Conservation (phyloP, 2,888 invertebrate genomes). For the Prosopocoilus inquinatus region DNA sequence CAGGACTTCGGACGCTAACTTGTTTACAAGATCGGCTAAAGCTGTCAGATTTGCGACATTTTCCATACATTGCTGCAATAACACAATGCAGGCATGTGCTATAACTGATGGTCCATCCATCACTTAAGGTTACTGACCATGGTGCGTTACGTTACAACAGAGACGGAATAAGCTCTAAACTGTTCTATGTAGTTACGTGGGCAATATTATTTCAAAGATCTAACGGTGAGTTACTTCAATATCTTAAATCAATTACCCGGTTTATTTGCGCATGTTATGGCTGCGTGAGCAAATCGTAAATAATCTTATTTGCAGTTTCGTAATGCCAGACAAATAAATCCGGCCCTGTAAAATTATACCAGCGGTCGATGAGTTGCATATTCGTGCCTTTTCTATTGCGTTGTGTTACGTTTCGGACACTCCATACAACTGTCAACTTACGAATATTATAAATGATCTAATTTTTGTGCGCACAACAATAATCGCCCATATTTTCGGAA, state of each 20-base stretch:
- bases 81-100: constrained; percentile 44
- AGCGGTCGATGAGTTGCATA: constrained; percentile 45
- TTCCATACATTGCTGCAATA: constrained; percentile 44
- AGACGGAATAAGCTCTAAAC: constrained; percentile 5
- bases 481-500: constrained; percentile 38
- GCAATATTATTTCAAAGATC: too few species aligned
- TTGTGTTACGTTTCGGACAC: constrained; percentile 45
- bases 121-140: constrained; percentile 43
- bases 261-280: background rate
- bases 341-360: constrained; percentile 38
- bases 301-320: too few species aligned
- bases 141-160: constrained; percentile 14
- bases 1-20: constrained; percentile 25
- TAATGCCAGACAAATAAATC: constrained; percentile 3
- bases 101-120: constrained; percentile 49
- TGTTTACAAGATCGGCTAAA: constrained; percentile 42
- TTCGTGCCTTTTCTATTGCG: constrained; percentile 37
- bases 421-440: constrained; percentile 48
- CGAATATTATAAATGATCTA: constrained; percentile 49
- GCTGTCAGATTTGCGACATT: constrained; percentile 49
- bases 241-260: background rate
- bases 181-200: background rate
- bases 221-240: too few species aligned
- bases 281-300: background rate
- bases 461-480: constrained; percentile 41